A percentile compares a stretch with the other conserved stretches of the same genome.
Conservation (phyloP, 53 echinoderm and acorn worm species). For the Antedon mediterranea region DNA sequence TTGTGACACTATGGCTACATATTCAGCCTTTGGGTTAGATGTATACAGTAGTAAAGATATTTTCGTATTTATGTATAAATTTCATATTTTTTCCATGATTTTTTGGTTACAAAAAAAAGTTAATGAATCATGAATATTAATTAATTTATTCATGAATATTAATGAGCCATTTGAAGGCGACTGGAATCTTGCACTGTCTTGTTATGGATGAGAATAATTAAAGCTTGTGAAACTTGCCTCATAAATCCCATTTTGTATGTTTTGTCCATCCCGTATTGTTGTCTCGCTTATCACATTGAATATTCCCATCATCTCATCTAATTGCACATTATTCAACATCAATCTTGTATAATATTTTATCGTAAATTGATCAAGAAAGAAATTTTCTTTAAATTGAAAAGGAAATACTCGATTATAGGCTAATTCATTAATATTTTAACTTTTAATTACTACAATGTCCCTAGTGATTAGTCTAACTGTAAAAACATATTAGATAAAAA, state of each 20-base stretch:
- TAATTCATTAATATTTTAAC: not conserved
- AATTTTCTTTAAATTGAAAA: not conserved
- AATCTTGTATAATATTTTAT: not conserved
- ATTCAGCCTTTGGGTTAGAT: too few species aligned
- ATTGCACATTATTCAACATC: not conserved
- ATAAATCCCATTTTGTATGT: not conserved
- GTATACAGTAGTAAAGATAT: too few species aligned
- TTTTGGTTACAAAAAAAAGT: not conserved
- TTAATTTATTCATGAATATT: not conserved
- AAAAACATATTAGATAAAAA: too few species aligned
- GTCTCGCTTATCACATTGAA: not conserved
- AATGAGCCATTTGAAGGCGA: not conserved
- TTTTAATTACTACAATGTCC: too few species aligned
- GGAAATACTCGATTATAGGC: not conserved
- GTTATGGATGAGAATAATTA: not conserved
- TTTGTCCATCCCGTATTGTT: not conserved
- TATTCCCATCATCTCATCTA: not conserved
- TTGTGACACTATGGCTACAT: too few species aligned
- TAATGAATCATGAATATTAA: not conserved
- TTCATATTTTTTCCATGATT: not conserved
- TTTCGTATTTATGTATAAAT: too few species aligned
- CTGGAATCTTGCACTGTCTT: not conserved
- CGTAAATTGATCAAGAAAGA: not conserved
- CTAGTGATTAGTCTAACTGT: too few species aligned
- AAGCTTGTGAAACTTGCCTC: not conserved